These are phyloP conservation scores for Chaetodon trifascialis DNA, from an alignment of 2,113 vertebrate species.

Conservation along the genomic window DNA sequence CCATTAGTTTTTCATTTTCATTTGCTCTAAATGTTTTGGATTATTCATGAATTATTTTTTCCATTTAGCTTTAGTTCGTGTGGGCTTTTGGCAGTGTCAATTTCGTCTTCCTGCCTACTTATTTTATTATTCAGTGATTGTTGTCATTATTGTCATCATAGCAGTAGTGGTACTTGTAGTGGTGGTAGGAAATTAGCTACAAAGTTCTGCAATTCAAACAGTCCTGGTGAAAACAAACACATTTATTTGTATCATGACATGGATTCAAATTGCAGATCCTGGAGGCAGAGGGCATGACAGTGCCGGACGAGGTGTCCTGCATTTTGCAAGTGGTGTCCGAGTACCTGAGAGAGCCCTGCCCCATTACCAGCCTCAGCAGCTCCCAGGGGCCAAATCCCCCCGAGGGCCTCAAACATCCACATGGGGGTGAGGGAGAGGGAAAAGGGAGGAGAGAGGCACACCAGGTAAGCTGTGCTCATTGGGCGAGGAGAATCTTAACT, in stretches of 20 bases:
- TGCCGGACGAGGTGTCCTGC: conserved; percentile 80
- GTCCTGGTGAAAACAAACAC: background rate
- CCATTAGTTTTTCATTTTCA: too few relatives aligned
- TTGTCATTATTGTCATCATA: too few relatives aligned
- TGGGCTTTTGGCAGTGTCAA: too few relatives aligned
- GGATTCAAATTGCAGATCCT: conserved; percentile 74
- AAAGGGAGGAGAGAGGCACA: conserved; percentile 53
- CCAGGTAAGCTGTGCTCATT: conserved; percentile 46
- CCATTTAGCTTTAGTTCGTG: too few relatives aligned
- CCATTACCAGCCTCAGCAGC: conserved; percentile 72
- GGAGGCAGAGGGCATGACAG: conserved; percentile 78
- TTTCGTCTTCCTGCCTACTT: too few relatives aligned
- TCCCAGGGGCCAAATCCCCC: conserved; percentile 56
- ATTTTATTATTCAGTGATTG: too few relatives aligned
- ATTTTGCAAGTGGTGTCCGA: conserved; percentile 78
- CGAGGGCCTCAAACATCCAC: conserved; percentile 47
- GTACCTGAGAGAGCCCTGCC: conserved; percentile 72
- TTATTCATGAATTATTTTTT: too few relatives aligned
- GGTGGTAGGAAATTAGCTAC: too few relatives aligned
- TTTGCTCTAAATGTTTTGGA: too few relatives aligned
- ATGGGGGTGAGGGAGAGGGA: conserved; percentile 44
- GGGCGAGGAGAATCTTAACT: background rate
- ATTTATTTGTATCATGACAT: background rate
- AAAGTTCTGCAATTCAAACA: too few relatives aligned
- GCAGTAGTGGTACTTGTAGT: too few relatives aligned